phyloP scores from a whole-genome alignment of 2,888 invertebrate genomes.

The Folsomia candida region DNA sequence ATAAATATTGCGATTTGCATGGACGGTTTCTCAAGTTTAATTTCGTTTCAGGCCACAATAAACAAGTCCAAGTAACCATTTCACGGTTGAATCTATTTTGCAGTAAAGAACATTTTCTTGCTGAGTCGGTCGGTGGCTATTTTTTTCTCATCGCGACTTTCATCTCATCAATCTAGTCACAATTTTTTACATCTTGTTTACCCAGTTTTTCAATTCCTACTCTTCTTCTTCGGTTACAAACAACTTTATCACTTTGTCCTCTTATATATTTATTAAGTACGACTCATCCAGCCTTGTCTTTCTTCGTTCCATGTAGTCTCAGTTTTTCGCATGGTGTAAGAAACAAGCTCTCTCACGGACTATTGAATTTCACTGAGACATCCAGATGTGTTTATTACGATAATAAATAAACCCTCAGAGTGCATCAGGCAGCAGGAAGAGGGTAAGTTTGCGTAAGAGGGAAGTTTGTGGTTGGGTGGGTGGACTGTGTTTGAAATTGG shows the following conservation, averaged over 20 bases:
- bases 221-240: neutral
- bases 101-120: no score
- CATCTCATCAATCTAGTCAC: no score
- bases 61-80: neutral
- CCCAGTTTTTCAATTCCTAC: neutral
- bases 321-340: neutral
- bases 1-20: no score
- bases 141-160: no score
- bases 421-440: neutral
- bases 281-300: no score
- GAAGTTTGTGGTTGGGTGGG: neutral
- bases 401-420: neutral
- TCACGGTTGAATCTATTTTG: neutral
- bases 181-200: neutral
- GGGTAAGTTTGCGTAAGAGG: neutral
- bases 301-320: neutral
- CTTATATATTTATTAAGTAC: no score
- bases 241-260: no score
- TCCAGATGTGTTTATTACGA: neutral
- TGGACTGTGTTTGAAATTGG: neutral
- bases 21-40: no score
- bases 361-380: slow-evolving; percentile 38
- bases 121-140: no score
- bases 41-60: no score
- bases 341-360: slow-evolving; percentile 37